These are phyloP conservation scores for Notarius quadriscutis DNA, from an alignment of 2,113 vertebrate species.

Conservation along the genomic window DNA sequence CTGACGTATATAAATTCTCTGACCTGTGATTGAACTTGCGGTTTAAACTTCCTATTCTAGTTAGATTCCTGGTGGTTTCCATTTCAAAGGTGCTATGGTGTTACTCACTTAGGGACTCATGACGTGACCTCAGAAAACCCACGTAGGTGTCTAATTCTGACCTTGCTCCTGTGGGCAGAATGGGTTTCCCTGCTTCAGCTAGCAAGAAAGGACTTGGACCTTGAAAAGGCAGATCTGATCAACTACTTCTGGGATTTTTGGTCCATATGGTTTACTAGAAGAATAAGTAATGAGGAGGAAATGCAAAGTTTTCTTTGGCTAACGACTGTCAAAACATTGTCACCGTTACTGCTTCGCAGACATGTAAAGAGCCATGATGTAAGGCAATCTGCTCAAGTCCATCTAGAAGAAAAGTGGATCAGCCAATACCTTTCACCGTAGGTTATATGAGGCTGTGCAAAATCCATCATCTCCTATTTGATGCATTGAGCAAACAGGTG, in stretches of 20 bases:
- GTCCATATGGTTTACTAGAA: constrained; percentile 6
- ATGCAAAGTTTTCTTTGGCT: constrained; percentile 28
- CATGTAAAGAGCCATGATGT: neutral
- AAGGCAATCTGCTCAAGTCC: constrained; percentile 14
- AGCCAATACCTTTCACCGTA: neutral
- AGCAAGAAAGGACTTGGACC: neutral
- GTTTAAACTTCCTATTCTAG: constrained; percentile 41
- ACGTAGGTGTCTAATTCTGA: constrained; percentile 34
- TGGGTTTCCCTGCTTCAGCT: constrained; percentile 24
- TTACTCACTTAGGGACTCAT: constrained; percentile 21
- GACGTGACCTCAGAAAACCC: constrained; percentile 41
- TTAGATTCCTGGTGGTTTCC: constrained; percentile 27
- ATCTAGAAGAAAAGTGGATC: neutral
- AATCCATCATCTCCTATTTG: constrained; percentile 27
- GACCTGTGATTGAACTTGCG: constrained; percentile 35
- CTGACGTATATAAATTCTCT: constrained; percentile 20
- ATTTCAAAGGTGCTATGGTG: constrained; percentile 41
- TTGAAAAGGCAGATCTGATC: neutral
- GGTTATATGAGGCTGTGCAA: constrained; percentile 28
- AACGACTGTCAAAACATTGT: constrained; percentile 37
- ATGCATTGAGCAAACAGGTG: constrained; percentile 33
- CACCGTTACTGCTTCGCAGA: neutral
- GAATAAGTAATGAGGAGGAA: constrained; percentile 2
- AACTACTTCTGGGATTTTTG: constrained; percentile 12
- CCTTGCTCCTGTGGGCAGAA: constrained; percentile 32